These are phyloP conservation scores for mouse (Mus musculus) DNA, from an alignment of 2,113 vertebrate species.

Conservation along the genomic window DNA sequence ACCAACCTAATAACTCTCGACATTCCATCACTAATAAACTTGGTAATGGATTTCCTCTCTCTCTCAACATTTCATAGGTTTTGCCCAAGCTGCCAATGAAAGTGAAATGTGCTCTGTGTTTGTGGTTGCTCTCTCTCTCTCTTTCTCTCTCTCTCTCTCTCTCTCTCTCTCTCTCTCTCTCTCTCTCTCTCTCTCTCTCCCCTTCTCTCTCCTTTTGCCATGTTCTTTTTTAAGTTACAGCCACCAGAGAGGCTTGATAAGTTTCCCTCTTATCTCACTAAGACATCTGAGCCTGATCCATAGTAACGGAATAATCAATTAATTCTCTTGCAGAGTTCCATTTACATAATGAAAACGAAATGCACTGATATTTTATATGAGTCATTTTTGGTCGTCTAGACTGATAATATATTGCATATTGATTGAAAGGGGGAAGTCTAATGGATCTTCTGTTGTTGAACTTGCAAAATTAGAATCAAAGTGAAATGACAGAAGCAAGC, in stretches of 20 bases:
- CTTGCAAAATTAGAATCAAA: constrained; percentile 84
- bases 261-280: constrained; percentile 82
- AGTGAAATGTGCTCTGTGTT: neutral
- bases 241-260: constrained; percentile 77
- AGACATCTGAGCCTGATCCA: constrained; percentile 83
- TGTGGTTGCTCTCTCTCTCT: too few relatives aligned
- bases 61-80: constrained; percentile 47
- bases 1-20: constrained; percentile 23
- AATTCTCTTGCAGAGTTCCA: constrained; percentile 86
- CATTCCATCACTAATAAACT: constrained; percentile 56
- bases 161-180: too few relatives aligned
- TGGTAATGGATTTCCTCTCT: constrained; percentile 42
- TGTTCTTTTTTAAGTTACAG: constrained; percentile 62
- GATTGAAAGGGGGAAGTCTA: constrained; percentile 82
- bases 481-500: constrained; percentile 82
- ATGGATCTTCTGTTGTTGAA: constrained; percentile 83
- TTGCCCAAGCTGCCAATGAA: constrained; percentile 22
- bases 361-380: constrained; percentile 82
- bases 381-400: constrained; percentile 87
- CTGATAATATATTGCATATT: constrained; percentile 87
- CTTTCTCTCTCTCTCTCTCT: too few relatives aligned
- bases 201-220: too few relatives aligned
- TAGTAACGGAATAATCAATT: constrained; percentile 89
- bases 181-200: too few relatives aligned
- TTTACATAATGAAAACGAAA: constrained; percentile 90